phyloP scores from a whole-genome alignment of 2,113 vertebrate species.

The Alethe diademata region DNA sequence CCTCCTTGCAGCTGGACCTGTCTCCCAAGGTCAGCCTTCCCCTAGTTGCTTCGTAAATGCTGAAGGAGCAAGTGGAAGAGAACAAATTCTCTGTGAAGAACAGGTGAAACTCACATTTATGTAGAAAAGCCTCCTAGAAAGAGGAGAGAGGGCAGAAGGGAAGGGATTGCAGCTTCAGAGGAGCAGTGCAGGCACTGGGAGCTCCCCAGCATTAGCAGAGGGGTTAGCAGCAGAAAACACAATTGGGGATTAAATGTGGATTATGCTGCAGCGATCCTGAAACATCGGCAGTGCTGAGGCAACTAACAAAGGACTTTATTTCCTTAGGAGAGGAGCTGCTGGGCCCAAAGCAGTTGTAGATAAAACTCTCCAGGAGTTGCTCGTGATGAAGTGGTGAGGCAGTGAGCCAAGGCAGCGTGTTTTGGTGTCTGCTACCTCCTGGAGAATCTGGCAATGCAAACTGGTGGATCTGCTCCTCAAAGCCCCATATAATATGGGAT shows the following conservation, averaged over 20 bases:
- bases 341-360: background rate
- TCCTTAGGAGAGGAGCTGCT: background rate
- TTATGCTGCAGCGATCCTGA: background rate
- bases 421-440: background rate
- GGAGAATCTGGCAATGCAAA: background rate
- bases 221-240: conserved; percentile 5
- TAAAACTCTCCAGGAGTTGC: background rate
- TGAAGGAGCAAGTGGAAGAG: background rate
- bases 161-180: background rate
- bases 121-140: background rate
- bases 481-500: background rate
- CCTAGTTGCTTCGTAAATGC: fast-evolving
- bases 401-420: background rate
- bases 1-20: background rate
- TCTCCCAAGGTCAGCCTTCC: background rate
- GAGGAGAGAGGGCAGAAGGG: background rate
- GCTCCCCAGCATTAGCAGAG: background rate
- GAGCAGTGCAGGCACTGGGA: background rate
- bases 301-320: background rate
- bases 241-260: conserved; percentile 6
- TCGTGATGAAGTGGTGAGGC: background rate
- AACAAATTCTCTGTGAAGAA: background rate
- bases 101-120: background rate
- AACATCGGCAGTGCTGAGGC: background rate
- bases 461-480: background rate